Evolutionary conservation across 2,113 vertebrate genomes (phyloP).

Genomic region (Calidris pygmaea): DNA sequence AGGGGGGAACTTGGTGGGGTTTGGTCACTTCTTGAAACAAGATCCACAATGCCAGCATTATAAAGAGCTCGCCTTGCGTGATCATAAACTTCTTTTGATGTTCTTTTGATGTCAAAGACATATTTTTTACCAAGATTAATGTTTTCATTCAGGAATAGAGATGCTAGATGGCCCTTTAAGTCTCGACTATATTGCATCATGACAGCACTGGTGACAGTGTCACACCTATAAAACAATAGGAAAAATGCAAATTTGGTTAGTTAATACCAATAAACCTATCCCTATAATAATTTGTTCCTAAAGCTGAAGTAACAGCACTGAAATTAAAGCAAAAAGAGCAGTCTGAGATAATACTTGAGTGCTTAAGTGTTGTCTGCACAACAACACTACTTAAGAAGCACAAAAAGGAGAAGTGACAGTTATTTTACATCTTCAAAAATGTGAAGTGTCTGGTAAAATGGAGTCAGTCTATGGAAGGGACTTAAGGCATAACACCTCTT

Average conservation of each 20-base stretch:
- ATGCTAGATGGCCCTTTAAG: constrained; percentile 95
- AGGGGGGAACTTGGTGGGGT: constrained; percentile 82
- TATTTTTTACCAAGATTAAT: constrained; percentile 98
- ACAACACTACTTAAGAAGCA: not conserved
- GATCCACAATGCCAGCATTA: constrained; percentile 90
- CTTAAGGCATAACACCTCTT: not conserved
- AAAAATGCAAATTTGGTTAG: not conserved
- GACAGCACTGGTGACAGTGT: constrained; percentile 94
- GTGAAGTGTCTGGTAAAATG: not conserved
- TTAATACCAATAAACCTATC: not conserved
- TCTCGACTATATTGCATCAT: constrained; percentile 99
- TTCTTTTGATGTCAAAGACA: constrained; percentile 95
- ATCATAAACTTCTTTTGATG: constrained; percentile 97
- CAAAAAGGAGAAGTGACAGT: not conserved
- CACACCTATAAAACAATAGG: constrained; percentile 78
- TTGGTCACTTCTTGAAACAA: constrained; percentile 79
- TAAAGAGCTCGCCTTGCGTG: constrained; percentile 91
- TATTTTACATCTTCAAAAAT: not conserved
- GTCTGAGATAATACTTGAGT: not conserved
- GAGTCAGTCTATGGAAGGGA: not conserved
- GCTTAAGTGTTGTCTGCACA: not conserved
- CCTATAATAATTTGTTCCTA: not conserved
- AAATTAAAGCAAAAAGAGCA: not conserved
- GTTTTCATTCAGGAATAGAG: constrained; percentile 96
- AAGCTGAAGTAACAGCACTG: not conserved